Evolutionary conservation across 1,140 invertebrate species (phyloP).

Genomic region (Laupala kohalensis): DNA sequence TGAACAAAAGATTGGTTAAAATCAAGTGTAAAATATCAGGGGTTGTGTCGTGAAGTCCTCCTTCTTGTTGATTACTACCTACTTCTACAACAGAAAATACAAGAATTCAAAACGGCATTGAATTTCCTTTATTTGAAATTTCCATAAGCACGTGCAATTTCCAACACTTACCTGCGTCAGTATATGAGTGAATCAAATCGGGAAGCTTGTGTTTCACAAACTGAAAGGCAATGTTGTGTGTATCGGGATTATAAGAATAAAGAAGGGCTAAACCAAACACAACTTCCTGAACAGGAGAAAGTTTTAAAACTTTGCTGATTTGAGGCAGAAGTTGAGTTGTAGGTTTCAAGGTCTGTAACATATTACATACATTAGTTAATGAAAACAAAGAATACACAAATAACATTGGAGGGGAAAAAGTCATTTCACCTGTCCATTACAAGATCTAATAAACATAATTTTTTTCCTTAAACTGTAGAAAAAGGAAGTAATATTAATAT

Average conservation of each 20-base stretch:
- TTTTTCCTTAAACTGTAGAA: no score
- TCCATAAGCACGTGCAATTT: not conserved
- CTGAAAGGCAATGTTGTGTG: conserved; percentile 52
- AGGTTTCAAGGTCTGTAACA: conserved; percentile 54
- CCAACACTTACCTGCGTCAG: conserved; percentile 47
- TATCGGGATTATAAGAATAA: conserved; percentile 62
- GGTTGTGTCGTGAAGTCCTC: conserved; percentile 73
- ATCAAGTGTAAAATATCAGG: conserved; percentile 79
- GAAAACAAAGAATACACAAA: not conserved
- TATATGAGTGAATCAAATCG: conserved; percentile 69
- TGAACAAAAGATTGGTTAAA: conserved; percentile 44
- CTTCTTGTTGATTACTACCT: conserved; percentile 53
- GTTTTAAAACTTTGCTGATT: conserved; percentile 67
- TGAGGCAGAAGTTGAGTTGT: conserved; percentile 64
- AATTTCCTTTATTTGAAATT: not conserved
- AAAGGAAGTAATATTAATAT: no score
- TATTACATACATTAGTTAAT: conserved; percentile 1
- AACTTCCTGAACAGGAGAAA: conserved; percentile 78
- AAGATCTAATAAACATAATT: no score
- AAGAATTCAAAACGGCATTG: not conserved
- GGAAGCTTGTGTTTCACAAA: conserved; percentile 71
- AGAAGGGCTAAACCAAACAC: conserved; percentile 72
- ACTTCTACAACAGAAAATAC: conserved; percentile 25
- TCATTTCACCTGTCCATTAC: no score
- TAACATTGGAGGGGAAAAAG: not conserved